Evolutionary conservation across 2,113 vertebrate genomes (phyloP).

Genomic region (Argyrosomus japonicus): DNA sequence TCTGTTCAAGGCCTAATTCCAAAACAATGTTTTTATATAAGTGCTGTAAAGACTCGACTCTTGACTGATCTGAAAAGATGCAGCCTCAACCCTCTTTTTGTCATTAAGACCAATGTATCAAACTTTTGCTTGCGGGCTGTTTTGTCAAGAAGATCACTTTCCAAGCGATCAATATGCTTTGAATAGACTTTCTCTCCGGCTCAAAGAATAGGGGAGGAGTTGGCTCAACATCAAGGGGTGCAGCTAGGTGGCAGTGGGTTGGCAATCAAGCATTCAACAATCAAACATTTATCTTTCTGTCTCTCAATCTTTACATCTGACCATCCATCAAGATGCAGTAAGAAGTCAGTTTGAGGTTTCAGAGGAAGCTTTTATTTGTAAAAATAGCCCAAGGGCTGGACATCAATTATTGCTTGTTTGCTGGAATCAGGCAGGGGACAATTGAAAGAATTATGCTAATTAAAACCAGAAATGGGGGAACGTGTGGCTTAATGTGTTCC

Average conservation of each 20-base stretch:
- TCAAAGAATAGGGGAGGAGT: background rate
- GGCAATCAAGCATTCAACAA: background rate
- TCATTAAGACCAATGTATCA: background rate
- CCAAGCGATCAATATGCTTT: slow-evolving; percentile 15
- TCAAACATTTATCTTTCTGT: background rate
- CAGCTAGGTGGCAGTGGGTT: background rate
- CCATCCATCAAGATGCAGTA: background rate
- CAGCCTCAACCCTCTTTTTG: background rate
- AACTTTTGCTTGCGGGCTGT: background rate
- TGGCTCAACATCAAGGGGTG: background rate
- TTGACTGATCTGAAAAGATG: background rate
- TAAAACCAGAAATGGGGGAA: slow-evolving; percentile 8
- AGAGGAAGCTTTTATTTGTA: background rate
- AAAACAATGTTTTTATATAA: background rate
- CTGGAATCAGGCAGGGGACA: background rate
- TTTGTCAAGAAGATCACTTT: slow-evolving; percentile 21
- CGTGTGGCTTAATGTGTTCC: background rate
- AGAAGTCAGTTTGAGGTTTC: background rate
- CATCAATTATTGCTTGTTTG: background rate
- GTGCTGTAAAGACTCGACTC: background rate
- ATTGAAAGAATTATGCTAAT: background rate
- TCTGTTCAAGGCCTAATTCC: background rate
- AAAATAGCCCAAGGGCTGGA: no score
- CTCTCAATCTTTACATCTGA: background rate
- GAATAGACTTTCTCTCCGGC: background rate